Conservation (phyloP, 1,140 invertebrate genomes). For the Lysiphlebus fabarum region DNA sequence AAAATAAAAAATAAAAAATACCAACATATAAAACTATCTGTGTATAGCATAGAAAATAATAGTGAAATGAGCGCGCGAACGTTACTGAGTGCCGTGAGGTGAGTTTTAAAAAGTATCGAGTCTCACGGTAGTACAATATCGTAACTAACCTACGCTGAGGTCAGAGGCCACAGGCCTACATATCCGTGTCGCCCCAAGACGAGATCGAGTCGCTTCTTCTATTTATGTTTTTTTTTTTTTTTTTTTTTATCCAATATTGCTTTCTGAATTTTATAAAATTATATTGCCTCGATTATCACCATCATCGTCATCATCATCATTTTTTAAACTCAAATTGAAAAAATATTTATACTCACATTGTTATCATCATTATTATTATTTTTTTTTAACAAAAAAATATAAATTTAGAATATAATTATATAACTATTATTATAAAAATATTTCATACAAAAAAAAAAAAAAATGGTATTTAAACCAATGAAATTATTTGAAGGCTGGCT, state of each 20-base stretch:
- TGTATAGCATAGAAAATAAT: neutral
- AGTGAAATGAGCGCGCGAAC: constrained; percentile 32
- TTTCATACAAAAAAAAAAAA: too few species aligned
- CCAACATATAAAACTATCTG: too few species aligned
- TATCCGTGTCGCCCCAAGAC: constrained; percentile 25
- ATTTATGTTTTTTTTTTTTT: constrained; percentile 25
- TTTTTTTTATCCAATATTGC: constrained; percentile 19
- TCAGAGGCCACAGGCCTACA: constrained; percentile 43
- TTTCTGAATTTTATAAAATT: neutral
- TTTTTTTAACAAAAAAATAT: too few species aligned
- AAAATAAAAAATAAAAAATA: too few species aligned
- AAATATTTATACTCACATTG: too few species aligned
- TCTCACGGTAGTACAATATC: constrained; percentile 50
- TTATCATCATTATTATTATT: too few species aligned
- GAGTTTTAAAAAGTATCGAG: constrained; percentile 35
- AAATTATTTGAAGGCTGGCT: constrained; percentile 19
- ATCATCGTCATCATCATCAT: too few species aligned
- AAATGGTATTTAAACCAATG: constrained; percentile 13
- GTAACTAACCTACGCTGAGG: constrained; percentile 37
- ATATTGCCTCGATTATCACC: too few species aligned
- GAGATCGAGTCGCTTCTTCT: constrained; percentile 18
- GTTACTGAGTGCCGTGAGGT: constrained; percentile 27
- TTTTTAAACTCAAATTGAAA: too few species aligned
- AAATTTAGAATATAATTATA: too few species aligned
- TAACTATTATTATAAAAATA: too few species aligned